phyloP scores from a whole-genome alignment of 30 jellyfish, hydroid and myxozoan species.

The Rhopilema esculentum region DNA sequence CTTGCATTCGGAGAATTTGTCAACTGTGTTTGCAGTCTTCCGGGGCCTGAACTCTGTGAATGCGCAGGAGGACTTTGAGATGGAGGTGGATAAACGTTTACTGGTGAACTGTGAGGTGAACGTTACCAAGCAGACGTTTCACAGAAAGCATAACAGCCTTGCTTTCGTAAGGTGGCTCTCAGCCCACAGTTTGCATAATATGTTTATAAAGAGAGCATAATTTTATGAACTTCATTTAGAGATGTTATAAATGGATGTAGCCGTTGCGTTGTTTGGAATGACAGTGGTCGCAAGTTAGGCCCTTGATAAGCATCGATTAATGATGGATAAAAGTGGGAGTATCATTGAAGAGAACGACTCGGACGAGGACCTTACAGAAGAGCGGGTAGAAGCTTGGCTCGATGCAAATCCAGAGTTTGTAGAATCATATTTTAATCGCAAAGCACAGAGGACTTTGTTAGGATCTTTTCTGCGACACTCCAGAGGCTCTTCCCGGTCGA shows the following conservation, averaged over 20 bases:
- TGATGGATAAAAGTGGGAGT: slow-evolving; percentile 51
- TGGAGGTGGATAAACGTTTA: background rate
- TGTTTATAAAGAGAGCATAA: background rate
- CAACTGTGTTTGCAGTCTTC: no score
- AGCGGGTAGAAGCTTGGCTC: slow-evolving; percentile 92
- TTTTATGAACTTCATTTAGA: background rate
- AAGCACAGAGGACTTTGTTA: slow-evolving; percentile 80
- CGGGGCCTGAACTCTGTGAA: background rate
- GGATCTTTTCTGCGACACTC: slow-evolving; percentile 81
- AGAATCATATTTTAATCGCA: slow-evolving; percentile 85
- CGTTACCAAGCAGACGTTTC: background rate
- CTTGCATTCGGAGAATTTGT: no score
- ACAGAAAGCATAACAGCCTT: background rate
- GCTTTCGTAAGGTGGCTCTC: background rate
- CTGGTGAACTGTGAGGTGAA: background rate
- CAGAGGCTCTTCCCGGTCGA: slow-evolving; percentile 61
- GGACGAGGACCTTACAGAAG: slow-evolving; percentile 69
- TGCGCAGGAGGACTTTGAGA: background rate
- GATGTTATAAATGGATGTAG: background rate
- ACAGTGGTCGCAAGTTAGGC: background rate
- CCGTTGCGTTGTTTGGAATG: background rate
- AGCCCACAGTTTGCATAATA: background rate
- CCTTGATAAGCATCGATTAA: slow-evolving; percentile 1
- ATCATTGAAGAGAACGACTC: slow-evolving; percentile 43
- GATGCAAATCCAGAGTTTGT: slow-evolving; percentile 93